phyloP scores from a whole-genome alignment of 2,888 invertebrate species.

The Eledona agricola region DNA sequence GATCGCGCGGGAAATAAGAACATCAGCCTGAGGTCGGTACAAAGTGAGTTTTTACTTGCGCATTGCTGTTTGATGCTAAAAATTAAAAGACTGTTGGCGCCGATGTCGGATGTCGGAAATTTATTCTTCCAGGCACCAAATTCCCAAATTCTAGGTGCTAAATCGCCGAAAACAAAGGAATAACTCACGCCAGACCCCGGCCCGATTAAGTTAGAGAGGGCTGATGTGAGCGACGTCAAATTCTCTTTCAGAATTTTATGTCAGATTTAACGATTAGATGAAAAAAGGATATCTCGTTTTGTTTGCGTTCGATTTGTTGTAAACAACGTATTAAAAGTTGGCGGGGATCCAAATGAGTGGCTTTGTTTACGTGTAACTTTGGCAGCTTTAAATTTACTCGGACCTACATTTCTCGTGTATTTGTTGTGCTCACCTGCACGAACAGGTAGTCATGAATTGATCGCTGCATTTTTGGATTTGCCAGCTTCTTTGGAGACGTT shows the following conservation, averaged over 20 bases:
- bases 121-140: no score
- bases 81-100: no score
- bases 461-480: conserved; percentile 3
- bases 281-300: no score
- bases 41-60: no score
- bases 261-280: conserved; percentile 15
- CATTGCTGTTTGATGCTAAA: no score
- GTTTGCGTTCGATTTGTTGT: conserved; percentile 13
- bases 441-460: conserved; percentile 7
- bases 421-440: conserved; percentile 18
- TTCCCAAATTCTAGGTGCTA: no score
- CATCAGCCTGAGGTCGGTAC: no score
- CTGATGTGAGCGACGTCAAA: conserved; percentile 19
- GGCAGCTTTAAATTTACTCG: conserved; percentile 15
- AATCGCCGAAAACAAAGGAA: conserved; percentile 16
- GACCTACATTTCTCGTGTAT: conserved; percentile 9
- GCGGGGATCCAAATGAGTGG: conserved; percentile 23
- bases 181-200: conserved; percentile 6
- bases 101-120: not conserved
- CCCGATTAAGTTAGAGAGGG: conserved; percentile 15
- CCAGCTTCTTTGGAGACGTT: not conserved
- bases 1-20: no score
- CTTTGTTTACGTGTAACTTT: conserved; percentile 23
- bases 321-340: conserved; percentile 33
- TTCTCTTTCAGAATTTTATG: conserved; percentile 25